These are phyloP conservation scores for Cryptus armator DNA, from an alignment of 2,888 invertebrate species.

Conservation along the genomic window DNA sequence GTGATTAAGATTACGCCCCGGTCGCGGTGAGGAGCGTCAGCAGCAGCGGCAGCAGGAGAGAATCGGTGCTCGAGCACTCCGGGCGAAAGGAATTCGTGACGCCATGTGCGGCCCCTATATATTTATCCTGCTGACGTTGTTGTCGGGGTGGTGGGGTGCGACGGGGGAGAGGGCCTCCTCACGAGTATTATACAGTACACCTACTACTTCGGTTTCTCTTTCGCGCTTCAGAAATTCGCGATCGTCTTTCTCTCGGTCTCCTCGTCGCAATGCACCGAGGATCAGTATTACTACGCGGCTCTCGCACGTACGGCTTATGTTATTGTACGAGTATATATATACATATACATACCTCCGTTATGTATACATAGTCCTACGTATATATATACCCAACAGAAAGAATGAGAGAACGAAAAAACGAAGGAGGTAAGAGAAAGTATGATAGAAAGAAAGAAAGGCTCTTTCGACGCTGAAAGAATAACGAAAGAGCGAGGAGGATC, in stretches of 20 bases:
- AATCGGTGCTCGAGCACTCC: constrained; percentile 26
- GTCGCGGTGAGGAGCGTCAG: constrained; percentile 20
- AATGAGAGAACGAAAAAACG: constrained; percentile 15
- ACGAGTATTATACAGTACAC: constrained; percentile 16
- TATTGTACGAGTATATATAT: constrained; percentile 22
- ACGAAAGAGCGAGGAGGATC: constrained; percentile 18
- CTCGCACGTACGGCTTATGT: constrained; percentile 34
- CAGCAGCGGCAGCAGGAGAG: constrained; percentile 13
- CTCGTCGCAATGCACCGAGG: constrained; percentile 26
- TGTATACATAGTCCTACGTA: constrained; percentile 6
- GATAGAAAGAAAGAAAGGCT: constrained; percentile 9
- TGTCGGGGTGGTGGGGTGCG: constrained; percentile 21
- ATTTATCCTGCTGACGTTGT: constrained; percentile 62
- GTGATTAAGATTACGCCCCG: constrained; percentile 66
- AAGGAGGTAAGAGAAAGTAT: background rate
- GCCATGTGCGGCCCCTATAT: constrained; percentile 71
- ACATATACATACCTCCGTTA: constrained; percentile 8
- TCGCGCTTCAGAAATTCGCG: background rate
- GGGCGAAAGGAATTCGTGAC: constrained; percentile 70
- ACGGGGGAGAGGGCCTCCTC: constrained; percentile 18
- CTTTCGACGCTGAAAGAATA: background rate
- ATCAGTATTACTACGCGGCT: constrained; percentile 5
- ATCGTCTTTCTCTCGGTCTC: constrained; percentile 37
- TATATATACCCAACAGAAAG: constrained; percentile 14
- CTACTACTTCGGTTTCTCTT: constrained; percentile 9